Percentiles rank a stretch among this genome's conserved stretches.
phyloP scores from a whole-genome alignment of 1,140 invertebrate species.

The Proctacanthus coquilletti region DNA sequence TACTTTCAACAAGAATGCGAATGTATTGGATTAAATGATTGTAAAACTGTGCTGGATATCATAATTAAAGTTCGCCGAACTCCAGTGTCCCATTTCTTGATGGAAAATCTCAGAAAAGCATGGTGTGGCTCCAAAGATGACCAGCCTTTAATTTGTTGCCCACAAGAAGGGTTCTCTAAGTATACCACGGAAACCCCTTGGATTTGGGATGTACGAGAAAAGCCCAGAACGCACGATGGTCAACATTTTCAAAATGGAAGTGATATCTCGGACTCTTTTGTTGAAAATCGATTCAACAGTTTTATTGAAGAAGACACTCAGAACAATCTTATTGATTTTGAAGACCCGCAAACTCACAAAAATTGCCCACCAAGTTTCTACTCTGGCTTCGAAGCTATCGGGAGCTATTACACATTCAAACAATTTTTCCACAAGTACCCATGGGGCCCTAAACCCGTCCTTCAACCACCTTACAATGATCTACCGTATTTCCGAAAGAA shows the following conservation, averaged over 20 bases:
- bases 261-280: too few species aligned
- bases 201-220: constrained; percentile 3
- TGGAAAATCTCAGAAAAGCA: not conserved
- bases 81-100: not conserved
- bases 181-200: constrained; percentile 3
- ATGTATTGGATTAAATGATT: constrained; percentile 3
- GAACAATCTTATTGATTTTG: constrained; percentile 6
- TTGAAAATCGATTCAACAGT: too few species aligned
- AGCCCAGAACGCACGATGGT: too few species aligned
- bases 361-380: constrained; percentile 7
- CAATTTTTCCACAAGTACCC: too few species aligned
- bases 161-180: constrained; percentile 1
- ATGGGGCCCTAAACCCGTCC: too few species aligned
- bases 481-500: not conserved
- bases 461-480: too few species aligned
- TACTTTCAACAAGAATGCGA: not conserved
- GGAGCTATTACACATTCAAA: too few species aligned
- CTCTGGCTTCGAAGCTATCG: constrained; percentile 2
- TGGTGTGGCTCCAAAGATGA: constrained; percentile 27
- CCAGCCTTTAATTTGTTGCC: constrained; percentile 30
- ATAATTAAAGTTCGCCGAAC: not conserved
- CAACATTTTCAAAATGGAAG: too few species aligned
- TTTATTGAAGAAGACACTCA: too few species aligned
- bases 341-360: constrained; percentile 5
- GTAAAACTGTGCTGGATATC: not conserved